These are phyloP conservation scores for Cichladusa arquata DNA, from an alignment of 2,113 vertebrate genomes.

Conservation along the genomic window DNA sequence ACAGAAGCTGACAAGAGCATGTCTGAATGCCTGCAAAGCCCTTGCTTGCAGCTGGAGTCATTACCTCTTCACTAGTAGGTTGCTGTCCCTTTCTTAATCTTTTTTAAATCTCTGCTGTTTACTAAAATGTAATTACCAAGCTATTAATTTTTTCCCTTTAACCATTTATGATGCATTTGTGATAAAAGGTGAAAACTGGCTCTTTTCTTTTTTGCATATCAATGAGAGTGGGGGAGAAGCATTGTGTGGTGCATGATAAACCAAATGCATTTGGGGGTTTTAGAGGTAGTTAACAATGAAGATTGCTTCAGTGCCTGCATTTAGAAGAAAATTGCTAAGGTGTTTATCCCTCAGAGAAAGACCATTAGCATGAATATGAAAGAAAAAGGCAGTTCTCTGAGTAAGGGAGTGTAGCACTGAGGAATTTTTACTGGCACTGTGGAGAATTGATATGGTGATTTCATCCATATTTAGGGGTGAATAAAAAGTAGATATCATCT, in stretches of 20 bases:
- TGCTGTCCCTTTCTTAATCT: background rate
- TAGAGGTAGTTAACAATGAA: constrained; percentile 28
- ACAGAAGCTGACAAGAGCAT: background rate
- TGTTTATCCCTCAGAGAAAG: constrained; percentile 37
- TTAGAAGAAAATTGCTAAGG: constrained; percentile 50
- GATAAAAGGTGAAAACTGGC: constrained; percentile 44
- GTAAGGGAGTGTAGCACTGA: background rate
- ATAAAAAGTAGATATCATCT: background rate
- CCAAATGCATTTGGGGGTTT: background rate
- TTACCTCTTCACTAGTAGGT: background rate
- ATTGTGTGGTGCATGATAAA: background rate
- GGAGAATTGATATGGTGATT: background rate
- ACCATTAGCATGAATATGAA: constrained; percentile 31
- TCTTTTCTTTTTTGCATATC: constrained; percentile 21
- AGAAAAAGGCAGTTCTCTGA: constrained; percentile 15
- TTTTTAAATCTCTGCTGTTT: background rate
- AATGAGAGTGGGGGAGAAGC: background rate
- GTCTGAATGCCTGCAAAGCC: background rate
- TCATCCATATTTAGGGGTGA: background rate
- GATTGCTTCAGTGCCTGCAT: constrained; percentile 39
- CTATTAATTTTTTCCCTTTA: constrained; percentile 37
- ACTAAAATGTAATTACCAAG: constrained; percentile 24
- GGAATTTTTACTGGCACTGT: background rate
- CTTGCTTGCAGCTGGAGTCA: background rate
- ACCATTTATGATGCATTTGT: constrained; percentile 30